phyloP scores from a whole-genome alignment of 1,140 invertebrate genomes.

The Radopholus similis region DNA sequence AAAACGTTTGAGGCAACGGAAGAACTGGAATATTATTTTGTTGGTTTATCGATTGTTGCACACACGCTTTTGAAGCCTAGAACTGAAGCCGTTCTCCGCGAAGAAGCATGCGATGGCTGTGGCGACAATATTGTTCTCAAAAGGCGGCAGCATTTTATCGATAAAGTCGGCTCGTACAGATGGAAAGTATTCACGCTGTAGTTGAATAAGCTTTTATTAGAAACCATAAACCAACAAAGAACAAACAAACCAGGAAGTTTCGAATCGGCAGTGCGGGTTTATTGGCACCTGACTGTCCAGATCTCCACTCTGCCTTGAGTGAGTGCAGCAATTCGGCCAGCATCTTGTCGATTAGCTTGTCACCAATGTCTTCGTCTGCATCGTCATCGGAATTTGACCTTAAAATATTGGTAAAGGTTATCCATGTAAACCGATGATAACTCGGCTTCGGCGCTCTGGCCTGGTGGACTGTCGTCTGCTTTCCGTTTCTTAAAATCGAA shows the following conservation, averaged over 20 bases:
- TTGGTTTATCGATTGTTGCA: not conserved
- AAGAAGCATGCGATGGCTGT: constrained; percentile 27
- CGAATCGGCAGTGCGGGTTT: not conserved
- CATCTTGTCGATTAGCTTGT: constrained; percentile 3
- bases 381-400: not conserved
- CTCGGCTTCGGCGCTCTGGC: not conserved
- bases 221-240: not conserved
- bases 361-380: not conserved
- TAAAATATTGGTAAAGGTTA: not conserved
- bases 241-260: not conserved
- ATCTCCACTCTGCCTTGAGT: not conserved
- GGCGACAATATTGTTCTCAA: constrained; percentile 8
- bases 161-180: constrained; percentile 10
- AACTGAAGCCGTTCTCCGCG: constrained; percentile 14
- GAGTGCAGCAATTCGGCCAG: not conserved
- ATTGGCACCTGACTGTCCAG: not conserved
- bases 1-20: constrained; percentile 1
- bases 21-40: not conserved
- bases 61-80: constrained; percentile 18
- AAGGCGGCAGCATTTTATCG: constrained; percentile 9
- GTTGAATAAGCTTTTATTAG: not conserved
- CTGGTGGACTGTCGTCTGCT: not conserved
- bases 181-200: constrained; percentile 6
- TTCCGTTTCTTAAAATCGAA: too few species aligned
- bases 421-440: too few species aligned